phyloP scores from a whole-genome alignment of 2,888 invertebrate species.

The Pediacus dermestoides region DNA sequence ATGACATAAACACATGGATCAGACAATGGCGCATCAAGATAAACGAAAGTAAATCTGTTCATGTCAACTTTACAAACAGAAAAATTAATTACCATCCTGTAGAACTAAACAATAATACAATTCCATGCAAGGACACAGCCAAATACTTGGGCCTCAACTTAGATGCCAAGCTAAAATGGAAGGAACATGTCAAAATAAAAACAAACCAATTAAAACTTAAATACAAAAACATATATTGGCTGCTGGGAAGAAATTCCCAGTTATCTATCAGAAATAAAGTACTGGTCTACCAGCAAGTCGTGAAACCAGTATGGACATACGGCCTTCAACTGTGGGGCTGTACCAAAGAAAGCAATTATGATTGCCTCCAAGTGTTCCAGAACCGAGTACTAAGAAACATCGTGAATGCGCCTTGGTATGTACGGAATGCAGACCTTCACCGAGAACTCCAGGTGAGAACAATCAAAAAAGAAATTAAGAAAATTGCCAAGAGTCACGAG shows the following conservation, averaged over 20 bases:
- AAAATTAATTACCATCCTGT: no score
- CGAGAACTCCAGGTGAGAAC: constrained; percentile 17
- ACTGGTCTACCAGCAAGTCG: constrained; percentile 8
- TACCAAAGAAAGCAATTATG: constrained; percentile 5
- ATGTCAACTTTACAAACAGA: no score
- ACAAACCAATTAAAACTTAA: constrained; percentile 7
- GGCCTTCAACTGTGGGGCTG: constrained; percentile 12
- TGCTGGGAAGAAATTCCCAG: background rate
- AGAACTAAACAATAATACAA: constrained; percentile 13
- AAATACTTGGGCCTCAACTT: constrained; percentile 21
- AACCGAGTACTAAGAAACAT: constrained; percentile 14
- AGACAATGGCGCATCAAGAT: no score
- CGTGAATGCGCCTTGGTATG: constrained; percentile 18
- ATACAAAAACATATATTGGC: background rate
- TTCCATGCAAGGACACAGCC: constrained; percentile 16
- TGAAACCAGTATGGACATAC: constrained; percentile 12
- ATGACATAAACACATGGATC: no score
- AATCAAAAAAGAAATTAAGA: constrained; percentile 14
- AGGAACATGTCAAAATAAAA: constrained; percentile 19
- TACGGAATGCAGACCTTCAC: constrained; percentile 18
- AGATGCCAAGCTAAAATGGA: constrained; percentile 15
- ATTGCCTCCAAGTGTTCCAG: constrained; percentile 7
- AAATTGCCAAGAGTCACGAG: constrained; percentile 20
- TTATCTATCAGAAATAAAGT: constrained; percentile 6
- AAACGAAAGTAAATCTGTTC: no score